Evolutionary conservation across 1,140 invertebrate genomes (phyloP).

Genomic region (Bombyx mandarina): DNA sequence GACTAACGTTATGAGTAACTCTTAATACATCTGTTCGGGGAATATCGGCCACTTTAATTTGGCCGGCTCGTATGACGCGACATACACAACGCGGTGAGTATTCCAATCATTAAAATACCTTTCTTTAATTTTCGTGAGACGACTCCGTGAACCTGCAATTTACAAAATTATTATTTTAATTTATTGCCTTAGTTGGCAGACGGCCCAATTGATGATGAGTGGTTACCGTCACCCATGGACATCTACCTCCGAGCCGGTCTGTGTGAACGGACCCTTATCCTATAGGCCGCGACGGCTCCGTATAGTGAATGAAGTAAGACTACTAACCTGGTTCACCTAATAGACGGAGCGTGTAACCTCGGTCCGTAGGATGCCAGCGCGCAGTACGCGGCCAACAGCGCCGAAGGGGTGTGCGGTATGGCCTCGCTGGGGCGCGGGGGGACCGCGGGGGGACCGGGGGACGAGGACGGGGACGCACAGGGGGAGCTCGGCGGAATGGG

Average conservation of each 20-base stretch:
- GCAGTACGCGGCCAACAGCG: slow-evolving; percentile 42
- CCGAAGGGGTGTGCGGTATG: slow-evolving; percentile 25
- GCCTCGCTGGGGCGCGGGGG: slow-evolving; percentile 27
- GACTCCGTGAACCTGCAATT: background rate
- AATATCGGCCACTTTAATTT: background rate
- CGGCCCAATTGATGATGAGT: no score
- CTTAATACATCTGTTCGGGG: background rate
- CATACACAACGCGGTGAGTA: slow-evolving; percentile 56
- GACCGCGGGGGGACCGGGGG: slow-evolving; percentile 39
- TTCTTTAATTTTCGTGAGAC: slow-evolving; percentile 11
- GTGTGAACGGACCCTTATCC: background rate
- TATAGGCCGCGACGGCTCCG: background rate
- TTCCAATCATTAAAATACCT: slow-evolving; percentile 13
- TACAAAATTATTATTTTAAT: background rate
- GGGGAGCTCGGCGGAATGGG: slow-evolving; percentile 16
- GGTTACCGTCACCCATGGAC: no score
- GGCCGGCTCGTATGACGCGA: background rate
- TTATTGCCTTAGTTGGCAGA: background rate
- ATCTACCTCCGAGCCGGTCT: no score
- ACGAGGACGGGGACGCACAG: slow-evolving; percentile 21
- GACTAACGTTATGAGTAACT: background rate
- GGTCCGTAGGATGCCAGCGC: slow-evolving; percentile 39
- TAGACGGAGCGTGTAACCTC: slow-evolving; percentile 20
- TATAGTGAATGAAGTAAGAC: slow-evolving; percentile 1
- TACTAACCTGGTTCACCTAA: slow-evolving; percentile 19